phyloP scores from a whole-genome alignment of 2,888 invertebrate genomes.

The Drosophila picticornis region DNA sequence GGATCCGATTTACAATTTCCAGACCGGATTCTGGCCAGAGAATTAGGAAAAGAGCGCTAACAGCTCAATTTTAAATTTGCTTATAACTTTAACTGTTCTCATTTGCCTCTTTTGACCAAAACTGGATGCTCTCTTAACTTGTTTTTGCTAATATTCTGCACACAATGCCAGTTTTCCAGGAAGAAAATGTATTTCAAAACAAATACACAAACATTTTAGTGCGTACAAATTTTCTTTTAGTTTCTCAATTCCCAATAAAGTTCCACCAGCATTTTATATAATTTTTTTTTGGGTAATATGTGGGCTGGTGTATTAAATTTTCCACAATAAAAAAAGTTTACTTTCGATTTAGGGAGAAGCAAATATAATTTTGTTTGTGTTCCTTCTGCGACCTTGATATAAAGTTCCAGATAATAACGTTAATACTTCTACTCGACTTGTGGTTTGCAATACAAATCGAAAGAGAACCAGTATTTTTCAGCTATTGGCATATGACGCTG shows the following conservation, averaged over 20 bases:
- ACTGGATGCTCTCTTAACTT: conserved; percentile 1
- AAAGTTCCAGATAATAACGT: too few relatives aligned
- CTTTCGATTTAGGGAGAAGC: background rate
- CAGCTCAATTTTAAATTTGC: background rate
- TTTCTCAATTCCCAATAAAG: background rate
- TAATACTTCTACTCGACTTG: background rate
- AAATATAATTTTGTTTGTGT: too few relatives aligned
- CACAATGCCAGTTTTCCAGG: background rate
- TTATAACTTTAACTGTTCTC: background rate
- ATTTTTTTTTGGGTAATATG: background rate
- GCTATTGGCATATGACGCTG: conserved; percentile 3
- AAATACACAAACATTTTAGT: background rate
- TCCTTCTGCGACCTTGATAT: background rate
- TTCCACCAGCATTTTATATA: background rate
- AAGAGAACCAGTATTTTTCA: background rate
- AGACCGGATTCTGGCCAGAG: background rate
- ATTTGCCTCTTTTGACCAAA: background rate
- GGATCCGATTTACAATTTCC: background rate
- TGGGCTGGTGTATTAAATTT: background rate
- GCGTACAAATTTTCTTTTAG: background rate
- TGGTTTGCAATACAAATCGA: conserved; percentile 13
- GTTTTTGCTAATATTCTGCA: background rate
- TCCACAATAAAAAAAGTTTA: background rate
- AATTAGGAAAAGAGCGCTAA: background rate
- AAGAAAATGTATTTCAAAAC: background rate